Evolutionary conservation across 2,888 invertebrate genomes (phyloP), one percentile per base, ranked within the genome.

Genomic region (Netelia inedita): DNA sequence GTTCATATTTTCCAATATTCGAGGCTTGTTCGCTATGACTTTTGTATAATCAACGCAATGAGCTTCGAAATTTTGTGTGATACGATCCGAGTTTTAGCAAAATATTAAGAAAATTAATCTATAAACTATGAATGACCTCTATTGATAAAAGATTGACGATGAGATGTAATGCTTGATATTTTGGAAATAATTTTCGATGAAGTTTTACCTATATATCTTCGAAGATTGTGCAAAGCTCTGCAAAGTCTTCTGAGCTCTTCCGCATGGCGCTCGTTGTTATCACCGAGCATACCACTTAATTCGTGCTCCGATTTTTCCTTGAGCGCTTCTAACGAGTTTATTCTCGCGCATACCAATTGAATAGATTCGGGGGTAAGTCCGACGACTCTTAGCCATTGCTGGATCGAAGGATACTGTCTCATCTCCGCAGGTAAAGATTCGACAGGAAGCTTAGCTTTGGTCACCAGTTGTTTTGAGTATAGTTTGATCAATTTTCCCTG

Each of bases 401-500:
- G 96, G 85, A 98, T 94, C 75, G 97, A 97, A 41, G 98, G 98
- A 89, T 97, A 96, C 85, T 97, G 96, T 79, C 95, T 95, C 90
- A 96, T 95, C 91, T 96, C 95, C 82, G 94, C 95, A 87, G 95
- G 95, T 90, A 96, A 92, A 59, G 93, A 92, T 86, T 95, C 94
- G 91, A 96, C 96, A 85, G 96, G 95, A 90, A 98, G 95, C 93
- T 97, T 96, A 86, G 96, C 95, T 94, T 98, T 98, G 86, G 97
- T 97, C 88, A 98, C 96, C 91, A 99, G 95, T 95, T 98, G 97
- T 87, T 97, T 96, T 57, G 98, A 98, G 94, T 98, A 98, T 93
- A 98, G 96, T 94, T 98, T 98, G 92, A 99, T 97, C 89, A 99
- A 95, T 94, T 99, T 99, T 84, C 98, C 98, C 98, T 98, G 95